These are phyloP conservation scores for Schizaphis graminum DNA, from an alignment of 2,888 invertebrate species.

Conservation along the genomic window DNA sequence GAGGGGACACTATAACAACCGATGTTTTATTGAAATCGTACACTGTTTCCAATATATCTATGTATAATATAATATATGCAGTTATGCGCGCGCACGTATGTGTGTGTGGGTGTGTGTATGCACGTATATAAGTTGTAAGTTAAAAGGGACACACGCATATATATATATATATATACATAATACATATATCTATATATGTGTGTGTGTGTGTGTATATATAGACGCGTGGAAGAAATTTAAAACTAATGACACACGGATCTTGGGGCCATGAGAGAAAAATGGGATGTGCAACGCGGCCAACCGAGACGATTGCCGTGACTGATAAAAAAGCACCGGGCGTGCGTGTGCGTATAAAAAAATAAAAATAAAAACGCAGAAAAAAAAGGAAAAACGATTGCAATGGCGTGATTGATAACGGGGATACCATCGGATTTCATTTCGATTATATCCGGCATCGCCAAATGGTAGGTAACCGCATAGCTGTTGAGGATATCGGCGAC, in stretches of 20 bases:
- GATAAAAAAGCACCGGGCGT: constrained; percentile 52
- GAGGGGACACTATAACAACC: constrained; percentile 16
- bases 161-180: neutral
- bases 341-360: constrained; percentile 32
- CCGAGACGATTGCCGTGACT: constrained; percentile 58
- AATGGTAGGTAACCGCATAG: constrained; percentile 49
- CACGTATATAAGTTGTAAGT: constrained; percentile 8
- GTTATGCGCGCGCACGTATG: neutral
- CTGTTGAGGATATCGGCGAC: neutral
- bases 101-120: neutral
- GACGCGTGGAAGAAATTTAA: constrained; percentile 27
- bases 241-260: constrained; percentile 57
- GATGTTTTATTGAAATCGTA: constrained; percentile 8
- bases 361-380: neutral
- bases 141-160: neutral
- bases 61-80: constrained; percentile 19
- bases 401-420: constrained; percentile 63
- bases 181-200: neutral
- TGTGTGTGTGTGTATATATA: neutral
- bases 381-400: constrained; percentile 50
- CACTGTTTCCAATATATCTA: constrained; percentile 1
- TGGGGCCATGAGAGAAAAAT: constrained; percentile 40
- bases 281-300: constrained; percentile 45
- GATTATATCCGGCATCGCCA: constrained; percentile 55
- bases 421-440: constrained; percentile 62